A percentile compares a stretch with the other conserved stretches of the same genome.
phyloP scores from a whole-genome alignment of 2,888 invertebrate species.

The Tricholauxania praeusta region DNA sequence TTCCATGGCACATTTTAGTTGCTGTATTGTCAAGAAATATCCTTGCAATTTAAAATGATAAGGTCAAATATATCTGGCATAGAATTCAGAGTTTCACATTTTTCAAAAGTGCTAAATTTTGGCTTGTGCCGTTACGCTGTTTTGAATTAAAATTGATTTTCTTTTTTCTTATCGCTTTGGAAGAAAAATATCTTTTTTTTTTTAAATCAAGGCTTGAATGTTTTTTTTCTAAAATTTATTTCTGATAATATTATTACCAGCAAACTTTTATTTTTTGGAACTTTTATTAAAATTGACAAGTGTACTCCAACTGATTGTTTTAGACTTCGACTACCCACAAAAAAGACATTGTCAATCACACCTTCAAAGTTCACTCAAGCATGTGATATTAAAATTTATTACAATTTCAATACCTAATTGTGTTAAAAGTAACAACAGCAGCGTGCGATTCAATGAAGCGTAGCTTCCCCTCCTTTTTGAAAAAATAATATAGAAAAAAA shows the following conservation, averaged over 20 bases:
- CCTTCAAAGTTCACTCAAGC: neutral
- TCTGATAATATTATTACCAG: too few species aligned
- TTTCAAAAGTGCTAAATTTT: neutral
- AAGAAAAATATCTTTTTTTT: too few species aligned
- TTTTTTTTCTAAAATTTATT: too few species aligned
- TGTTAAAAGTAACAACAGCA: conserved; percentile 22
- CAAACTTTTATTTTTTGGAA: too few species aligned
- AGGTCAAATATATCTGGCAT: neutral
- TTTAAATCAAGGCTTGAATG: too few species aligned
- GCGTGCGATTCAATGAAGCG: neutral
- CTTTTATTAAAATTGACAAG: too few species aligned
- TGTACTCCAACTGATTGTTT: too few species aligned
- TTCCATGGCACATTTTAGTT: too few species aligned
- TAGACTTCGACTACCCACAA: neutral
- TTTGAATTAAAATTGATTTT: conserved; percentile 3
- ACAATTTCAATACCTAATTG: conserved; percentile 29
- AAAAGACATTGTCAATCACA: conserved; percentile 21
- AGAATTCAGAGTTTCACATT: neutral
- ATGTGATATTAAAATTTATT: conserved; percentile 26
- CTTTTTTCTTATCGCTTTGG: neutral
- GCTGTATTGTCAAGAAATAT: too few species aligned
- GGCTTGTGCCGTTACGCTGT: conserved; percentile 29
- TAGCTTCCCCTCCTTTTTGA: neutral
- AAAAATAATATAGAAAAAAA: neutral
- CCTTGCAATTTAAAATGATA: too few species aligned